Base-by-base conservation (phyloP, 2,113 vertebrate species). In the Burhinus bistriatus region DNA sequence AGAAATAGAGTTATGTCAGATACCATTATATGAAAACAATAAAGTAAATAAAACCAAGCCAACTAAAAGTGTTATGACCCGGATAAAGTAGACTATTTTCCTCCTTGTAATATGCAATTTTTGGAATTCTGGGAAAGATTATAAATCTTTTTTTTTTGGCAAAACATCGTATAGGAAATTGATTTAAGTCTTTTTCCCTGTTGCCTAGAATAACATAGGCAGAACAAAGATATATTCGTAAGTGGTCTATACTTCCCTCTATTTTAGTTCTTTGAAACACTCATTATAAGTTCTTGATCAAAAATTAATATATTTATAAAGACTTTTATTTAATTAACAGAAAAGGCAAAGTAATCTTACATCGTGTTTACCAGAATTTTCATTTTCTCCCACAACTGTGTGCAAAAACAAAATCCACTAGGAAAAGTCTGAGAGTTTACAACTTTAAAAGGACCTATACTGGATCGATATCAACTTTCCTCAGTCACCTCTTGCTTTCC, bases 351-450 rank as follows among this genome's bases (percentile, higher is more conserved):
- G 92, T 95, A 95, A 73, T 20, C 54, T 88, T 65, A 91, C 16
- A 38, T 4, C 78, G 25, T 25, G 38, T 54, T 97, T 98, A 97
- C 91, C 22, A 32, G 88, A 97, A 90, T 90, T 96, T 86, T 97
- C 64, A 95, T 97, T 94, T 96, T 89, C 64, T 79, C 92, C 96
- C 96, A 97, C 85, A 97, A 44, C 6, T 25, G 1, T 8, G 2
- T 82, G 92, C 95, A 96, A 71, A 54, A n/a, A 36, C 62, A 44
- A 59, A 62, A 30, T 6, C 6, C 40, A 55, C 17, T 44, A 54
- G n/a, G 11, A 58, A 19, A 75, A 66, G 3, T 54, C 38, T 55
- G 22, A 26, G 6, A 45, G 20, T 52, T 5, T 38, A 29, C 3
- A 58, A 25, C 26, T 81, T 71, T 5, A 51, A 22, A 76, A 88